Base-by-base conservation (phyloP, 2,797 vertebrate genomes). In the Coregonus suidteri region DNA sequence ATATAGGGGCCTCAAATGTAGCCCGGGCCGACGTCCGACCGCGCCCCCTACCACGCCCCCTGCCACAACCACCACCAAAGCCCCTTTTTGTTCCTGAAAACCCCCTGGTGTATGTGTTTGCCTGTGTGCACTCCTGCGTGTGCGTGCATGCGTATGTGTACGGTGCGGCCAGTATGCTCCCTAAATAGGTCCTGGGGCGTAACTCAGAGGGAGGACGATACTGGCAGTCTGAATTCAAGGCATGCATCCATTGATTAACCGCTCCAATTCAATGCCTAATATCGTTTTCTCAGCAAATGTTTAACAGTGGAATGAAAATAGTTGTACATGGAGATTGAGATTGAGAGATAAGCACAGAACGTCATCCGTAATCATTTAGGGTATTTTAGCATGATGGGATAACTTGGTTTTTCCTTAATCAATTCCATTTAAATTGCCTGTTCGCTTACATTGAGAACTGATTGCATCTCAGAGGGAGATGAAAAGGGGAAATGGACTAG, bases 131-230 rank as follows among this genome's bases (percentile, higher is more conserved):
- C 31, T 34, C 47, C 47, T 51, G 13, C 47, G 47, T 51, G 47
- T 51, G 47, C 13, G 16, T 54, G 15, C 16, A 52, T 35, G 35
- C 4, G 35, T 35, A 35, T 35, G 35, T 35, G 9, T 47, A 9
- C 37, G 20, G 16, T 76, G 83, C 68, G 16, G 76, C 7, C 77
- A 79, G 76, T 80, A 79, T 85, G 83, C 81, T 25, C 84, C 87
- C 87, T 89, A 87, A 92, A 91, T 90, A 91, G 81, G 79, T 84
- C 85, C 84, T 88, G 88, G 91, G 79, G 81, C 81, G 83, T 84
- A 85, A 90, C 88, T 83, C 82, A 81, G 74, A 77, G 73, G 76
- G 71, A 74, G n/a, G n/a, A n/a, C 18, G 53, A n/a, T 77, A 80
- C 62, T 67, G 67, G 87, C 79, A 9, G 73, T 62, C 84, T 79